phyloP scores from a whole-genome alignment of 2,113 vertebrate species.

The Nyctibius bracteatus region DNA sequence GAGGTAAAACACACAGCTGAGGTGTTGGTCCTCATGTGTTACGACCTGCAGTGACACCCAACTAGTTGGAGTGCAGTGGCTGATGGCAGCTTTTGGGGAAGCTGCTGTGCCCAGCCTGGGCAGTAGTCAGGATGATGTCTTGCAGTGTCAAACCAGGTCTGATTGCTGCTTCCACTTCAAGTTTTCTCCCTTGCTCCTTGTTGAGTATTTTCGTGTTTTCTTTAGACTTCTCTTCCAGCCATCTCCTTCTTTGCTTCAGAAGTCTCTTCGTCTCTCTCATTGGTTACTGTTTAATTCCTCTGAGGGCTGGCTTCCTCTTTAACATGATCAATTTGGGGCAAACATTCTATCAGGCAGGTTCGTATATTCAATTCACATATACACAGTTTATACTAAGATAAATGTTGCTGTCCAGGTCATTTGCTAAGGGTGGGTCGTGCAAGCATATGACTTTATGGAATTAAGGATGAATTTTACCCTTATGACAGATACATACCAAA shows the following conservation, averaged over 20 bases:
- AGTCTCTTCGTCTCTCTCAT: neutral
- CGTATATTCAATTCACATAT: neutral
- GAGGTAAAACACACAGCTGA: neutral
- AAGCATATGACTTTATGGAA: neutral
- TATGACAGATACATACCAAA: neutral
- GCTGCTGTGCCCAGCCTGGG: neutral
- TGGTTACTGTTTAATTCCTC: neutral
- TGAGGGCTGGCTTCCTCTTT: neutral
- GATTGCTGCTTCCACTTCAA: neutral
- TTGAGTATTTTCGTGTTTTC: neutral
- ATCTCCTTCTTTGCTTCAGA: neutral
- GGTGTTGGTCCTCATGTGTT: rapidly evolving
- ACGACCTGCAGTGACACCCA: no score
- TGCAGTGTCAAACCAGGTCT: neutral
- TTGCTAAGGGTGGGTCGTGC: neutral
- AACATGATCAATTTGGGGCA: neutral
- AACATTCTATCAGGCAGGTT: neutral
- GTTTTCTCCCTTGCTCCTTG: neutral
- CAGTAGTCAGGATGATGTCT: neutral
- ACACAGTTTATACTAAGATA: neutral
- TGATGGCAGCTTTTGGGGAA: neutral
- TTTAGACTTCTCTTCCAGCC: neutral
- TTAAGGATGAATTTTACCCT: neutral
- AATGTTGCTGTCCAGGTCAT: neutral
- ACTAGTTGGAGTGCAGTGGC: neutral